phyloP scores from a whole-genome alignment of 2,888 invertebrate genomes.

The Spisula solida region DNA sequence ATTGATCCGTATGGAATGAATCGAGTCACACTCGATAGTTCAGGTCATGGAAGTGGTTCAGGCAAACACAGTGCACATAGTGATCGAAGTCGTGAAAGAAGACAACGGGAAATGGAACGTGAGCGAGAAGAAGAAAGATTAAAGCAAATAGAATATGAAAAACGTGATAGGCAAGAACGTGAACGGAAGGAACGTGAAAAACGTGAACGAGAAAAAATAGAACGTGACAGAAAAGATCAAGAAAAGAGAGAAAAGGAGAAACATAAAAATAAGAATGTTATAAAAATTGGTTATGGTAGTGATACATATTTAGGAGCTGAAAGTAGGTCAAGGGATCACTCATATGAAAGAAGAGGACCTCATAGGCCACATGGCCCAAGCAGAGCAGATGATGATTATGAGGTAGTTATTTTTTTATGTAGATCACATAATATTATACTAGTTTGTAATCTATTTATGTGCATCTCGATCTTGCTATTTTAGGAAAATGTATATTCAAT shows the following conservation, averaged over 20 bases:
- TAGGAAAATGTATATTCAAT: too few species aligned
- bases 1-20: neutral
- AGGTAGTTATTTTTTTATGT: slow-evolving; percentile 49
- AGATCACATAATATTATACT: neutral
- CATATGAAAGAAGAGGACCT: slow-evolving; percentile 29
- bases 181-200: slow-evolving; percentile 31
- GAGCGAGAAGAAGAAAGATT: slow-evolving; percentile 53
- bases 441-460: neutral
- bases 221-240: slow-evolving; percentile 35
- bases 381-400: slow-evolving; percentile 66
- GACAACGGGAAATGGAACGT: slow-evolving; percentile 34
- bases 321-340: slow-evolving; percentile 13
- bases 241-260: slow-evolving; percentile 31
- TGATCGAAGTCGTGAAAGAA: slow-evolving; percentile 46
- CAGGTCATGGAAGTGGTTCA: neutral
- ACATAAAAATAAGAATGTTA: slow-evolving; percentile 20
- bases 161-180: slow-evolving; percentile 31
- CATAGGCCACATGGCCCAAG: slow-evolving; percentile 49
- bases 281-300: slow-evolving; percentile 43
- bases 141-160: slow-evolving; percentile 41
- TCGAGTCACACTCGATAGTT: neutral
- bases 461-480: too few species aligned
- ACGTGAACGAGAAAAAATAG: slow-evolving; percentile 43
- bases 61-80: slow-evolving; percentile 31
- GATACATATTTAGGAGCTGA: slow-evolving; percentile 24